A percentile compares a stretch with the other conserved stretches of the same genome.
Evolutionary conservation across 2,113 vertebrate species (phyloP).

Genomic region (Sardina pilchardus): DNA sequence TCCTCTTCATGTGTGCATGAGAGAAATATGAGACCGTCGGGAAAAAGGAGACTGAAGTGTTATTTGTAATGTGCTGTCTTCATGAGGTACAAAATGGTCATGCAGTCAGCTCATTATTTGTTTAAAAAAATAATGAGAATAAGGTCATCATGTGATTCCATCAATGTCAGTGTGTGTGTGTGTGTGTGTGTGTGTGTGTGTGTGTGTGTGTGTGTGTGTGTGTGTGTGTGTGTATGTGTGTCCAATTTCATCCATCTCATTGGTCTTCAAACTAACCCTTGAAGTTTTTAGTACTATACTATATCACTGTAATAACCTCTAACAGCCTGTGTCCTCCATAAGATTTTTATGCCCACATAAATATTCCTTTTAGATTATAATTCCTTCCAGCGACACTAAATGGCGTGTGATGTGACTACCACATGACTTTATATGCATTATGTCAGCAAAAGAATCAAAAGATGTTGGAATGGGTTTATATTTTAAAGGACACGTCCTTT

Average conservation of each 20-base stretch:
- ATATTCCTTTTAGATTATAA: not conserved
- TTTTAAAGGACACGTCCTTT: not conserved
- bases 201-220: not conserved
- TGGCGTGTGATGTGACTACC: not conserved
- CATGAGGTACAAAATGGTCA: not conserved
- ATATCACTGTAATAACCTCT: not conserved
- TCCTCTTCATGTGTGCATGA: not conserved
- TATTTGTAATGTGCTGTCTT: not conserved
- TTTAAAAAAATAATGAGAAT: not conserved
- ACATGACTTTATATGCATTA: not conserved
- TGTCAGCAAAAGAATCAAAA: conserved; percentile 15
- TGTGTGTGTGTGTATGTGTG: not conserved
- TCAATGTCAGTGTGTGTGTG: not conserved
- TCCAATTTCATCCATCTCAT: not conserved
- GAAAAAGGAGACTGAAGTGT: not conserved
- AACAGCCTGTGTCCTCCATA: conserved; percentile 1
- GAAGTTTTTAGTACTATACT: not conserved
- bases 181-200: not conserved
- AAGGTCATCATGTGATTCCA: not conserved
- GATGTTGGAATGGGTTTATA: not conserved
- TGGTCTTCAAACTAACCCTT: conserved; percentile 7
- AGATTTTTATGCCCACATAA: not conserved
- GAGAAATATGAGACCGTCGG: not conserved
- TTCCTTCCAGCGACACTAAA: not conserved
- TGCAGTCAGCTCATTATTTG: not conserved